Evolutionary conservation across 2,888 invertebrate species (phyloP).

Genomic region (Pyrgus malvae): DNA sequence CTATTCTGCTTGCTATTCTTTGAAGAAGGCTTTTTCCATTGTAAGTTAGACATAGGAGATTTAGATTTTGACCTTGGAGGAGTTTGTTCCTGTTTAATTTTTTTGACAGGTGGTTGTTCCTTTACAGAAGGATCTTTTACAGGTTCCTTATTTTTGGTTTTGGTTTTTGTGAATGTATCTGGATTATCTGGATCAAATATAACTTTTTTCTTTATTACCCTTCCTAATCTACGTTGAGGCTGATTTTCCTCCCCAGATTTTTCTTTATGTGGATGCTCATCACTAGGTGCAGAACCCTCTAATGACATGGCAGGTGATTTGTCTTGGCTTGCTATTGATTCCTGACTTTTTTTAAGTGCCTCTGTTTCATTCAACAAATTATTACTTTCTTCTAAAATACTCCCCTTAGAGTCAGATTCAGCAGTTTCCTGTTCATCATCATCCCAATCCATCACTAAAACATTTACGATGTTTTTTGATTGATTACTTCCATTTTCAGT

Average conservation of each 20-base stretch:
- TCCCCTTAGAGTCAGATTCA: conserved; percentile 32
- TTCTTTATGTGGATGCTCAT: conserved; percentile 45
- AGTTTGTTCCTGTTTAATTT: conserved; percentile 49
- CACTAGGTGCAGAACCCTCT: conserved; percentile 48
- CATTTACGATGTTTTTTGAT: conserved; percentile 68
- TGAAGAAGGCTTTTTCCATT: conserved; percentile 74
- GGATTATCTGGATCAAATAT: conserved; percentile 88
- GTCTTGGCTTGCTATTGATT: conserved; percentile 41
- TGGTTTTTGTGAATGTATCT: conserved; percentile 73
- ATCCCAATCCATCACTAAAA: conserved; percentile 79
- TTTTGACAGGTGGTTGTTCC: conserved; percentile 51
- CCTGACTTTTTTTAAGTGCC: conserved; percentile 39
- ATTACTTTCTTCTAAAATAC: conserved; percentile 15
- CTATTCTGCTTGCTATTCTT: conserved; percentile 77
- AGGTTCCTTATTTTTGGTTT: conserved; percentile 50
- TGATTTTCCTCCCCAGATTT: conserved; percentile 58
- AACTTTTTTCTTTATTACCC: conserved; percentile 87
- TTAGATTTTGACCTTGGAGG: conserved; percentile 55
- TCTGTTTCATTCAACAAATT: conserved; percentile 41
- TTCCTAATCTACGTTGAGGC: conserved; percentile 63
- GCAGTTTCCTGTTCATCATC: conserved; percentile 63
- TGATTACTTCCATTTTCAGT: conserved; percentile 33
- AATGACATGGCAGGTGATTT: conserved; percentile 40
- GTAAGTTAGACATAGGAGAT: conserved; percentile 61
- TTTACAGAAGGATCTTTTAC: conserved; percentile 42